Base-by-base conservation (phyloP, 1,140 invertebrate species). In the Ceratina australensis region DNA sequence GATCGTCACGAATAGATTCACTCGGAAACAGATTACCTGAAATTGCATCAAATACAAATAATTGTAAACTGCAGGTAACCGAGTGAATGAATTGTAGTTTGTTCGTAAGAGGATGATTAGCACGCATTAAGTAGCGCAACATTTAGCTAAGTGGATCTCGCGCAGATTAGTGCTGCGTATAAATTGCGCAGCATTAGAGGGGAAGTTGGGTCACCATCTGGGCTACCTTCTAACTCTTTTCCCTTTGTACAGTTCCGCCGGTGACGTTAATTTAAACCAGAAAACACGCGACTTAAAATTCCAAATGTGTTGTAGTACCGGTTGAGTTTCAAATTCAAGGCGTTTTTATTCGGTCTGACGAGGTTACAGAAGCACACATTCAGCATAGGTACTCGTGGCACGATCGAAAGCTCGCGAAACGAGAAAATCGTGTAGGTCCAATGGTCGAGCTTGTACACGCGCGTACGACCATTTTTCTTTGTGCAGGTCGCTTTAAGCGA, bases 401-500 rank as follows among this genome's bases (percentile, higher is more conserved):
- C 28, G 54, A 15, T 76, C 24, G 72, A 15, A 59, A 22, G 54
- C 42, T 59, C 24, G 22, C 22, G 42, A 42, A 57, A 13, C 72
- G n/a, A 74, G 52, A 59, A 56, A 49, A 49, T 33, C 73, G 56
- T 42, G 65, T 49, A 26, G 56, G 42, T 56, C 33, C 59, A 64
- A 75, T 61, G 69, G 42, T 20, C 63, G 47, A 47, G 33, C 61
- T 24, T 57, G 13, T 50, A 50, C 42, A 59, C 52, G 3, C 20
- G n/a, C n/a, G 16, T n/a, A 57, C 16, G 0, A 22, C 26, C 60
- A 69, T 52, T 69, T 68, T 69, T 76, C 65, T n/a, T 20, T 16
- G 73, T 16, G 16, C 56, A n/a, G 73, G 24, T 76, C 73, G 73
- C n/a, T 10, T 76, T 60, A 76, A 77, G 75, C 47, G 47, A 15